Evolutionary conservation across 2,888 invertebrate genomes (phyloP).

Genomic region (Synanthedon tipuliformis): DNA sequence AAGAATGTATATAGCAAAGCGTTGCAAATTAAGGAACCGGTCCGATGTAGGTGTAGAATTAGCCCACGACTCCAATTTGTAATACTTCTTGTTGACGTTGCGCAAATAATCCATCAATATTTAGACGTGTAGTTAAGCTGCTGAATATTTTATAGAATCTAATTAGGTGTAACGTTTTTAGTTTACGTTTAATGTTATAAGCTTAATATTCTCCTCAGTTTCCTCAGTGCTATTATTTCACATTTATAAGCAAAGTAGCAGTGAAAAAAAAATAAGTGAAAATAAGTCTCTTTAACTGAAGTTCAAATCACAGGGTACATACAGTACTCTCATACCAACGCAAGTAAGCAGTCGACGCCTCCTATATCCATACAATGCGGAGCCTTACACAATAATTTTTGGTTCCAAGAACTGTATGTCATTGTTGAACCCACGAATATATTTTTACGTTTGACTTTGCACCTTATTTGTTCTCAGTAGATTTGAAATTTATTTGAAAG

Average conservation of each 20-base stretch:
- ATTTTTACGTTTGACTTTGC: conserved; percentile 6
- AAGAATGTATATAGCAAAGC: conserved; percentile 18
- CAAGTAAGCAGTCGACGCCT: conserved; percentile 10
- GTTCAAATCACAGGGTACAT: too few species aligned
- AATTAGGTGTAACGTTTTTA: background rate
- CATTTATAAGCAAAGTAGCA: too few species aligned
- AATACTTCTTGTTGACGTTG: background rate
- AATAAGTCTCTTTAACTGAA: too few species aligned
- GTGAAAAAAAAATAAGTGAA: too few species aligned
- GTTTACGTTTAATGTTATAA: too few species aligned
- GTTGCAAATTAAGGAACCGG: conserved; percentile 38
- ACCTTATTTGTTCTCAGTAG: conserved; percentile 3
- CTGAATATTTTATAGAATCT: too few species aligned
- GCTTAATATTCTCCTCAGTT: too few species aligned
- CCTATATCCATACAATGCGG: conserved; percentile 16
- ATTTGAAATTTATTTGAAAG: background rate
- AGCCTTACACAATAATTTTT: conserved; percentile 20
- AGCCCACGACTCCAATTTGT: background rate
- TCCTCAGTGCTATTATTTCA: too few species aligned
- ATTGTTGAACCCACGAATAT: conserved; percentile 15
- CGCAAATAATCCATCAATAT: background rate
- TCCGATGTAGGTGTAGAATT: conserved; percentile 5
- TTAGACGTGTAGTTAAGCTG: background rate
- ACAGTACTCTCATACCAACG: too few species aligned
- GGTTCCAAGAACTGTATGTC: conserved; percentile 15